Conservation (phyloP, 2,888 invertebrate genomes). For the Argyresthia goedartella region DNA sequence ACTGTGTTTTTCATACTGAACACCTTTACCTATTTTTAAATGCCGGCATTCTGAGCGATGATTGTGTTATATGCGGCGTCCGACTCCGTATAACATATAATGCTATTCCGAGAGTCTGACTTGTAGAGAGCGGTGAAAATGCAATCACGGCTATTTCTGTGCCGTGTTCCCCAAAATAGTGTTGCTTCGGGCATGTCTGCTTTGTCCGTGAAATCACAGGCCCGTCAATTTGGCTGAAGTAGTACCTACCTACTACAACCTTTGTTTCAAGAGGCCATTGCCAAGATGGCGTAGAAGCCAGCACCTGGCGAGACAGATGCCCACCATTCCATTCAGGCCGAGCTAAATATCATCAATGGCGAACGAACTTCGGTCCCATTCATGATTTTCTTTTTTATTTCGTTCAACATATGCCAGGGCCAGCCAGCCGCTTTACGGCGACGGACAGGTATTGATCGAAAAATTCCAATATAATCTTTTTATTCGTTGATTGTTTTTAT, state of each 20-base stretch:
- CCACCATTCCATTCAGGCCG: slow-evolving; percentile 39
- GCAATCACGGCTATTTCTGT: no score
- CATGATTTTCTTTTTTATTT: slow-evolving; percentile 35
- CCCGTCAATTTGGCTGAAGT: slow-evolving; percentile 18
- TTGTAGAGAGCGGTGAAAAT: no score
- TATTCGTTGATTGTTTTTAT: neutral
- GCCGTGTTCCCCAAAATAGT: no score
- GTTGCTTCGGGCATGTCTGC: neutral
- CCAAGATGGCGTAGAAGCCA: slow-evolving; percentile 20
- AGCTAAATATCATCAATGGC: slow-evolving; percentile 60
- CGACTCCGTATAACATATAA: neutral
- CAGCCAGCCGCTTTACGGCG: neutral
- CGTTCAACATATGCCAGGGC: slow-evolving; percentile 20
- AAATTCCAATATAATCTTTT: slow-evolving; percentile 18
- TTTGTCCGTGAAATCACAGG: neutral
- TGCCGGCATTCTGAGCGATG: neutral
- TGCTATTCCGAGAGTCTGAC: no score
- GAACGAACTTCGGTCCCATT: slow-evolving; percentile 38
- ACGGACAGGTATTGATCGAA: neutral
- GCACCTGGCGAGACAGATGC: slow-evolving; percentile 58
- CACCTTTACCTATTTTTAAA: neutral
- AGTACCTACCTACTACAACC: slow-evolving; percentile 25
- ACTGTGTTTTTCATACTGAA: neutral
- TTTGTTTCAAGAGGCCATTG: slow-evolving; percentile 28
- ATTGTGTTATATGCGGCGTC: neutral